Evolutionary conservation across 1,140 invertebrate genomes (phyloP).

Genomic region (Sarcophaga bullata): DNA sequence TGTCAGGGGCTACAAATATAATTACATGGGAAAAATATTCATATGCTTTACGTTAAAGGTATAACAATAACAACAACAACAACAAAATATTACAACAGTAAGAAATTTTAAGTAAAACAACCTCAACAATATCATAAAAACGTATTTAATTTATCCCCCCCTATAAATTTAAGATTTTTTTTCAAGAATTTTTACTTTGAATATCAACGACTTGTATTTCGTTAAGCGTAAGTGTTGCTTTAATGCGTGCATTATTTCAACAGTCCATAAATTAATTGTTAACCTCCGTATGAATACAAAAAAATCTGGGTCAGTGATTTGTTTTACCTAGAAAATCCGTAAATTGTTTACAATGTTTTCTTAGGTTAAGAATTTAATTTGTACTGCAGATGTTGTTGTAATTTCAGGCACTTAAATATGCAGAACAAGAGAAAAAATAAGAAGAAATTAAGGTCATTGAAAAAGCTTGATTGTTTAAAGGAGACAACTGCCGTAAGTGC

Average conservation of each 20-base stretch:
- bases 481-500: no score
- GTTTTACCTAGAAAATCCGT: neutral
- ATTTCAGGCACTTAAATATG: no score
- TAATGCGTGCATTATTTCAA: neutral
- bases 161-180: slow-evolving; percentile 15
- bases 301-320: slow-evolving; percentile 34
- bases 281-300: slow-evolving; percentile 7
- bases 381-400: no score
- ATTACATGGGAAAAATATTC: slow-evolving; percentile 36
- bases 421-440: no score
- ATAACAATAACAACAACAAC: neutral
- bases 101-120: slow-evolving; percentile 29
- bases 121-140: neutral
- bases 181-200: neutral
- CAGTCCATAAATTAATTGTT: slow-evolving; percentile 31
- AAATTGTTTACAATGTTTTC: no score
- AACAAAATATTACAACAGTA: no score
- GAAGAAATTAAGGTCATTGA: no score
- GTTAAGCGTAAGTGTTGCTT: neutral
- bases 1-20: slow-evolving; percentile 9
- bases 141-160: neutral
- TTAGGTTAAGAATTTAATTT: no score
- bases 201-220: neutral
- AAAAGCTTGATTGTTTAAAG: no score
- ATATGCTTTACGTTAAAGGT: slow-evolving; percentile 19